Evolutionary conservation across 2,888 invertebrate species (phyloP).

Genomic region (Dilophus febrilis): DNA sequence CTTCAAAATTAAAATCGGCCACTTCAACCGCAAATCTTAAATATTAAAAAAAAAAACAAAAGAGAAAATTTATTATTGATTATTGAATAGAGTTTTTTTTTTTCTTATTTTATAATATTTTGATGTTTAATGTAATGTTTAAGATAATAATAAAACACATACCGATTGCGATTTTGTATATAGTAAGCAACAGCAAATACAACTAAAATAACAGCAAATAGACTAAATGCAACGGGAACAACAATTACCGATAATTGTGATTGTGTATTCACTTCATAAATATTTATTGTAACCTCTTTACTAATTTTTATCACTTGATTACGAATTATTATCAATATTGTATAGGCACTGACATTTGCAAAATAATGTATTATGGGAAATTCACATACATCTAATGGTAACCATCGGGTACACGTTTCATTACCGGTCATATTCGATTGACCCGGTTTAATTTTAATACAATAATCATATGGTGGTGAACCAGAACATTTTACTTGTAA

Average conservation of each 20-base stretch:
- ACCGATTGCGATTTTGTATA: conserved; percentile 64
- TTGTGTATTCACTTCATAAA: conserved; percentile 66
- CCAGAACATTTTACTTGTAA: conserved; percentile 58
- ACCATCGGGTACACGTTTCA: conserved; percentile 44
- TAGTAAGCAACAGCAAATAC: conserved; percentile 81
- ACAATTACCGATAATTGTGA: conserved; percentile 77
- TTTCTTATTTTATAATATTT: too few species aligned
- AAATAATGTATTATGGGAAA: conserved; percentile 54
- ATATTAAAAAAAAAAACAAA: conserved; percentile 10
- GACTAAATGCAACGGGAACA: conserved; percentile 67
- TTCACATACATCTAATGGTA: conserved; percentile 33
- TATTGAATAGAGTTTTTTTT: neutral
- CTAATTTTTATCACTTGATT: conserved; percentile 58
- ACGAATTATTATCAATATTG: conserved; percentile 58
- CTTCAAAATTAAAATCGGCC: conserved; percentile 81
- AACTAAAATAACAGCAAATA: conserved; percentile 64
- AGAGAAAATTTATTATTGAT: neutral
- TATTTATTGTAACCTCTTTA: conserved; percentile 55
- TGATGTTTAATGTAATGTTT: too few species aligned
- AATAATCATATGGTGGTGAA: conserved; percentile 54
- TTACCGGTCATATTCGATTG: conserved; percentile 49
- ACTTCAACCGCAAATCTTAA: conserved; percentile 66
- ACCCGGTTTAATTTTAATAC: conserved; percentile 45
- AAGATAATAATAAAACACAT: too few species aligned
- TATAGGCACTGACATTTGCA: conserved; percentile 48